Evolutionary conservation across 2,113 vertebrate genomes (phyloP), one percentile per base, ranked within the genome.

Genomic region (Pao palembangensis): DNA sequence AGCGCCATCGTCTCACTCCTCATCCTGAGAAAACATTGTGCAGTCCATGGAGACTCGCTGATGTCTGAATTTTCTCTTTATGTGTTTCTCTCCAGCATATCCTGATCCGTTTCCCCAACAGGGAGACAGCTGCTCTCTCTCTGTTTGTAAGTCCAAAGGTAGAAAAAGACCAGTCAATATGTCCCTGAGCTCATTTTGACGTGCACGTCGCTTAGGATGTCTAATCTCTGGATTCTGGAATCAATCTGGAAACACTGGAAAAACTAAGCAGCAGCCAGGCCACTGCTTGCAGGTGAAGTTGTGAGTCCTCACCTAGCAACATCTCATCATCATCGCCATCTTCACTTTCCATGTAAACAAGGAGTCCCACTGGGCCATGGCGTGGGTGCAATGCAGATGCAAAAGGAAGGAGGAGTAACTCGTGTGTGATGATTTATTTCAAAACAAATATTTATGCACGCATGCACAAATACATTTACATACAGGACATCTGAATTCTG

Each of bases 101-200:
- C 38, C 31, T 38, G 43, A 69, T 66, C 71, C 61, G 58, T 47
- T 52, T 48, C 65, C 25, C 51, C 23, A 1, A 54, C 58, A 38
- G 53, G 31, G 41, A 54, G 47, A 62, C 51, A 61, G 14, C 46
- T 31, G 47, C 10, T 44, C 28, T 4, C 20, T 48, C 43, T 53
- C 19, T 90, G 79, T 89, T 88, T 89, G 76, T 55, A 72, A 53
- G 81, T 89, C 83, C 86, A 86, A 88, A 90, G 85, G 83, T 80
- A 48, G 15, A 52, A 47, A 53, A 51, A 64, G 11, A 10, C 42
- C 17, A 71, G 70, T 83, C 81, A 84, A 83, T 83, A 76, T 52
- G 71, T 70, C 53, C 71, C 18, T 41, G 57, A 68, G 44, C 55
- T 53, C 0, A 2, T 38, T 57, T 61, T 16, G 17, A 51, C 67